These are phyloP conservation scores for Amphipoea lucens DNA, from an alignment of 2,888 invertebrate species.

Conservation along the genomic window DNA sequence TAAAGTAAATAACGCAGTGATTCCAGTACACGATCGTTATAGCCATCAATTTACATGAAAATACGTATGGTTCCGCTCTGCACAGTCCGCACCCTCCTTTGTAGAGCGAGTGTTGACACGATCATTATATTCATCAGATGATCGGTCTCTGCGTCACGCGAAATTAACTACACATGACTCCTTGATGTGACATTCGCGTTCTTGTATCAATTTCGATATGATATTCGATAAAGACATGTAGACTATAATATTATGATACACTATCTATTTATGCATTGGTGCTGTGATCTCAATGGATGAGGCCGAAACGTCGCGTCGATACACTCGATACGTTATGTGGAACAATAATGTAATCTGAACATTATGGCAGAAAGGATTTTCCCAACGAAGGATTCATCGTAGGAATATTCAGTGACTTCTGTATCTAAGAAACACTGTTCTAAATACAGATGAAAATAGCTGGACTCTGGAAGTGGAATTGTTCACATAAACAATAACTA, in stretches of 20 bases:
- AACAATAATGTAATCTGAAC: conserved; percentile 43
- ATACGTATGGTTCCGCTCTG: conserved; percentile 63
- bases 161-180: conserved; percentile 71
- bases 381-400: neutral
- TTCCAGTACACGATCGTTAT: conserved; percentile 29
- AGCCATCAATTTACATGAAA: conserved; percentile 72
- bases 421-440: neutral
- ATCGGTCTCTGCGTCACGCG: conserved; percentile 67
- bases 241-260: conserved; percentile 42
- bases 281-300: conserved; percentile 41
- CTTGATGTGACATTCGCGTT: conserved; percentile 63
- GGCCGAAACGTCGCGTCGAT: conserved; percentile 4
- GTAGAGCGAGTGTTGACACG: conserved; percentile 70
- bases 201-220: conserved; percentile 51
- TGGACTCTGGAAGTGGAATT: neutral
- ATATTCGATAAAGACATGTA: conserved; percentile 26
- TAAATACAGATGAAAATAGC: neutral
- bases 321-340: conserved; percentile 12
- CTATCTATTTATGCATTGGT: conserved; percentile 54
- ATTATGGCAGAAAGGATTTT: conserved; percentile 3
- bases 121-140: conserved; percentile 79
- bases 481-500: neutral
- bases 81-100: conserved; percentile 69
- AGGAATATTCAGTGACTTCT: neutral
- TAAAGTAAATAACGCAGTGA: conserved; percentile 38